phyloP scores from a whole-genome alignment of 2,113 vertebrate genomes.

The Malaclemys terrapin region DNA sequence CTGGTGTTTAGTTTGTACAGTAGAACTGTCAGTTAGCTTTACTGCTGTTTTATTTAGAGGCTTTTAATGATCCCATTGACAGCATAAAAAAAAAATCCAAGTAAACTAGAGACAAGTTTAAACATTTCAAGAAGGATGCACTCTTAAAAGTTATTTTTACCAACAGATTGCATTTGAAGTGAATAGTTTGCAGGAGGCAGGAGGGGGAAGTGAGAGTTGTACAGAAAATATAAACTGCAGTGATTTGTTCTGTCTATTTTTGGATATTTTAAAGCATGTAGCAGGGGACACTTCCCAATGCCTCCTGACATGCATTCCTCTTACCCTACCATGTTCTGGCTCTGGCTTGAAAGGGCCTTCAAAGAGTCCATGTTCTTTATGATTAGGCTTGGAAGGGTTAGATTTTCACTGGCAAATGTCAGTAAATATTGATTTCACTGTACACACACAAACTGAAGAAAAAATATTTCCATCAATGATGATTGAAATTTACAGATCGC shows the following conservation, averaged over 20 bases:
- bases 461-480: background rate
- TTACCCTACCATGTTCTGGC: background rate
- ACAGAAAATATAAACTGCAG: background rate
- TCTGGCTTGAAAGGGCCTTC: background rate
- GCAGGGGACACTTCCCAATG: background rate
- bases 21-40: background rate
- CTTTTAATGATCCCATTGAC: background rate
- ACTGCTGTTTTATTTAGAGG: background rate
- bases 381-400: background rate
- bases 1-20: background rate
- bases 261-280: background rate
- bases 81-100: background rate
- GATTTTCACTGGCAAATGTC: background rate
- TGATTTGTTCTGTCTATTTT: background rate
- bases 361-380: background rate
- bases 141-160: background rate
- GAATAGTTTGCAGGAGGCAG: background rate
- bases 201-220: background rate
- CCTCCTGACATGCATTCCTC: background rate
- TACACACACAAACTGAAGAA: background rate
- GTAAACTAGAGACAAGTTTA: background rate
- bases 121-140: background rate
- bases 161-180: rapidly evolving
- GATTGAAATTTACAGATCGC: background rate
- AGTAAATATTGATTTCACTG: background rate